Evolutionary conservation across 2,797 vertebrate species (phyloP), one percentile per base, ranked within the genome.

Genomic region (Thunnus albacares): DNA sequence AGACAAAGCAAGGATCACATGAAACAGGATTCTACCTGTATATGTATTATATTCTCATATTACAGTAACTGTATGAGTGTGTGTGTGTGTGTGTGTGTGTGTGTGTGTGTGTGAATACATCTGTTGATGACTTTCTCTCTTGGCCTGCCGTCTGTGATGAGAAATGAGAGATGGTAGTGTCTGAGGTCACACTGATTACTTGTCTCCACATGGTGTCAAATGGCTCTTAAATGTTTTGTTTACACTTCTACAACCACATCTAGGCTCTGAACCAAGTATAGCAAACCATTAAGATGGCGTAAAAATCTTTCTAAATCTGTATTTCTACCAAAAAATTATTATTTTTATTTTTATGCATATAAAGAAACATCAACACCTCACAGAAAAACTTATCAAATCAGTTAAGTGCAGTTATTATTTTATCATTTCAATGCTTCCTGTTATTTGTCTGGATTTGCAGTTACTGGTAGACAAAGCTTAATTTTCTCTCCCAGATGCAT

Each of bases 181-280:
- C 94, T 95, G 93, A 95, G 91, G 92, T 94, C 92, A 95, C 89
- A 77, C 89, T 94, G 93, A 94, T 95, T 94, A 94, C 93, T 89
- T 90, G 93, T 92, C 90, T 85, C 84, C 85, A 83, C 85, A 77
- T 12, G 55, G 81, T 91, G 84, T 93, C 93, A 90, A 84, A 93
- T 94, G 86, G 93, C 93, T 90, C 81, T 73, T 84, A 92, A 93
- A 92, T 92, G 92, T 87, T 85, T 96, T 95, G 95, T 95, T 95
- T 94, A 95, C 94, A 91, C 87, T 90, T 94, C 85, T 87, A 68
- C 81, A 75, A 79, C 71, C 80, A 74, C 20, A 24, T 71, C 77
- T 61, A 74, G 84, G 82, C 84, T 84, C 72, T 65, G 56, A 79
- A 82, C 73, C 82, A 84, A 73, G 53, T 63, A 68, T 18, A 8